phyloP scores from a whole-genome alignment of 1,140 invertebrate genomes.

The Anoplophora glabripennis region DNA sequence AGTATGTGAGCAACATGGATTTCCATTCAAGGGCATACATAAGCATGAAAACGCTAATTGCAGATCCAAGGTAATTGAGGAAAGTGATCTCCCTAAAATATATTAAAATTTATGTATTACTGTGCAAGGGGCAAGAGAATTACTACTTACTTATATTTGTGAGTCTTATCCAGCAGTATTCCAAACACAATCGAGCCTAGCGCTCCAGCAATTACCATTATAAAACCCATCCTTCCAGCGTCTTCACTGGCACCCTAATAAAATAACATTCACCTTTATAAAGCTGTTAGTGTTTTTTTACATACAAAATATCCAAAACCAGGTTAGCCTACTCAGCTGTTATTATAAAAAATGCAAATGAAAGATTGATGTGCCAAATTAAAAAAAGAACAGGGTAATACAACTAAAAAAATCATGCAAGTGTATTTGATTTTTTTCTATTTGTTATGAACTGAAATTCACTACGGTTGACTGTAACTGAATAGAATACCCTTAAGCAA shows the following conservation, averaged over 20 bases:
- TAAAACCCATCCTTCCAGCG: conserved; percentile 69
- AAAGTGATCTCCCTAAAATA: conserved; percentile 27
- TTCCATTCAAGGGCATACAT: conserved; percentile 23
- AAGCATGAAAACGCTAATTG: conserved; percentile 16
- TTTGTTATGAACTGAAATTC: too few relatives aligned
- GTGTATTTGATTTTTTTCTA: too few relatives aligned
- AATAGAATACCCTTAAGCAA: too few relatives aligned
- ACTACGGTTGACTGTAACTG: too few relatives aligned
- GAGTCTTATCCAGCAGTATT: conserved; percentile 65
- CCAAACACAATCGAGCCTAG: conserved; percentile 66
- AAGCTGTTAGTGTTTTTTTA: neutral
- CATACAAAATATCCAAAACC: too few relatives aligned
- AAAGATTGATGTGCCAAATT: too few relatives aligned
- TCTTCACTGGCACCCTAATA: conserved; percentile 49
- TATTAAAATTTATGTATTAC: neutral
- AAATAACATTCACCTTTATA: neutral
- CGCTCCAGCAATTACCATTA: conserved; percentile 67
- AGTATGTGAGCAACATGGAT: conserved; percentile 18
- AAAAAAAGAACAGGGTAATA: too few relatives aligned
- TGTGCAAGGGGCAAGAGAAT: neutral
- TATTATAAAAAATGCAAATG: too few relatives aligned
- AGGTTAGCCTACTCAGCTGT: too few relatives aligned
- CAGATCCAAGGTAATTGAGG: conserved; percentile 15
- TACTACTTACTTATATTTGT: conserved; percentile 47
- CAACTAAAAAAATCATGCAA: too few relatives aligned